These are phyloP conservation scores for Ceratina japonica DNA, from an alignment of 1,140 invertebrate species.

Conservation along the genomic window DNA sequence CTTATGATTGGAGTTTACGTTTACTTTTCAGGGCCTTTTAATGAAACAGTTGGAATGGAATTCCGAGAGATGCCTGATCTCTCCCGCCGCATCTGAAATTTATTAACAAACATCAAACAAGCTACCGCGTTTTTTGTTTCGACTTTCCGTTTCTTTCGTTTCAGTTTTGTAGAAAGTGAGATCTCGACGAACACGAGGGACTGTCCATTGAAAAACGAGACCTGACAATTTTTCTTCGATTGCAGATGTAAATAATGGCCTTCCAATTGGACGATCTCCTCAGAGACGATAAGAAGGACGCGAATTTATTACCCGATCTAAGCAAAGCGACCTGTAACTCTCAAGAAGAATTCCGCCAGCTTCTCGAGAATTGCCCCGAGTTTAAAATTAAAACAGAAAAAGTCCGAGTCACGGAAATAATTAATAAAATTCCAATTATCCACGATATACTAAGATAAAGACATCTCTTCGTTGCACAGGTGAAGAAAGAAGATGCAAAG, in stretches of 20 bases:
- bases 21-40: constrained; percentile 72
- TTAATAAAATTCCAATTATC: no score
- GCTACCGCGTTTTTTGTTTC: constrained; percentile 12
- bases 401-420: constrained; percentile 73
- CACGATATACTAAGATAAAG: neutral
- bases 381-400: constrained; percentile 94
- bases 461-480: constrained; percentile 56
- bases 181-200: constrained; percentile 21
- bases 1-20: neutral
- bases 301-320: constrained; percentile 89
- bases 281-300: constrained; percentile 90
- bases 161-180: constrained; percentile 54
- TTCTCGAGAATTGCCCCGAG: constrained; percentile 92
- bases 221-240: constrained; percentile 52
- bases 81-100: constrained; percentile 68
- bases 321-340: constrained; percentile 87
- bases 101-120: constrained; percentile 56
- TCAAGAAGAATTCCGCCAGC: constrained; percentile 89
- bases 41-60: constrained; percentile 78
- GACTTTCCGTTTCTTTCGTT: constrained; percentile 52
- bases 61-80: constrained; percentile 70
- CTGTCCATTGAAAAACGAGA: neutral
- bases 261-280: constrained; percentile 90
- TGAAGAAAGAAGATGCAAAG: constrained; percentile 77
- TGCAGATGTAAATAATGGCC: constrained; percentile 77